Evolutionary conservation across 1,140 invertebrate species (phyloP), one percentile per base, ranked within the genome.

Genomic region (Polypedilum pembai): DNA sequence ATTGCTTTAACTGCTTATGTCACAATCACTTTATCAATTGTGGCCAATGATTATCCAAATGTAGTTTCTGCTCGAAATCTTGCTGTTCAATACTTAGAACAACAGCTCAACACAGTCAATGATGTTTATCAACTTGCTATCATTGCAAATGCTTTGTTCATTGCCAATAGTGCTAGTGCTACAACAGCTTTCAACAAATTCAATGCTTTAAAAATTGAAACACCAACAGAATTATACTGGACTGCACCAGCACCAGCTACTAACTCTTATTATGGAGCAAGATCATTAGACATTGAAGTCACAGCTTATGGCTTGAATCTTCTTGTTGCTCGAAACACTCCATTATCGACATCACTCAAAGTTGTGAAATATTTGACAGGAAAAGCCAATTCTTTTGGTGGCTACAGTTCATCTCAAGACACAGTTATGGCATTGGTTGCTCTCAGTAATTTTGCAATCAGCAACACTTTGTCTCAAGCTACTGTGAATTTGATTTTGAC

Each of bases 1-100:
- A 80, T 91, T 17, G 87, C 91, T 7, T 80, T 95, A 0, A 94
- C 94, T 1, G 92, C 93, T 17, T 94, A 89, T 77, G 88, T 89
- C 2, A 78, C 92, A 1, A 84, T 94, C 20, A 88, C 94, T 0
- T 89, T 98, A 73, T 82, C 95, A 1, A 91, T 95, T 81, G 87
- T 56, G 4, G 1, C 10, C 4, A 4, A 12, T 56, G 45, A 56
- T 15, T 56, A 56, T 56, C 12, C 45, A n/a, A 4, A 10, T 15
- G 12, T n/a, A 1, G 10, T n/a, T 12, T n/a, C 7, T 15, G 45
- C 45, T n/a, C 12, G 45, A 12, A 12, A 56, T 56, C 12, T 86
- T 79, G 89, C 88, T 83, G 78, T 76, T 75, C 75, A 21, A 76
- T 56, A 56, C 3, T 15, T 56, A 15, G 45, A 56, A 56, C 12